A percentile compares a stretch with the other conserved stretches of the same genome.
Evolutionary conservation across 2,797 vertebrate genomes (phyloP).

Genomic region (Jordanella pulchra): DNA sequence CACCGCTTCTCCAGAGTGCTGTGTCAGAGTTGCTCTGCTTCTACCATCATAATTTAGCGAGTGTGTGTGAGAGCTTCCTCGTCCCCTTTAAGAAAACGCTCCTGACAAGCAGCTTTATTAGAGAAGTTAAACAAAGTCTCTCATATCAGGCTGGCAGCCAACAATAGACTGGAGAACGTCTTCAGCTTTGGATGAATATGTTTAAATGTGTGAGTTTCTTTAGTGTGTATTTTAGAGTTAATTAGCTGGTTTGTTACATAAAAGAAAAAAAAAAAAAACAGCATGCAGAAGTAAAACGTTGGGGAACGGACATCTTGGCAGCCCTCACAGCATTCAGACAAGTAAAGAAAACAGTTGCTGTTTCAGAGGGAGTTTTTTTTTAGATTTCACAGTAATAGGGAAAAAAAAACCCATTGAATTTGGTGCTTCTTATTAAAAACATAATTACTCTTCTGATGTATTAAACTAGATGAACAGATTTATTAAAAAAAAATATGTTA

Average conservation of each 20-base stretch:
- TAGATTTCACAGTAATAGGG: conserved; percentile 20
- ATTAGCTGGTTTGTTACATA: conserved; percentile 18
- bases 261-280: conserved; percentile 38
- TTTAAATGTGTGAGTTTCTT: conserved; percentile 11
- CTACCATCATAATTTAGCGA: conserved; percentile 40
- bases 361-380: conserved; percentile 26
- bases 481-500: neutral
- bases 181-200: conserved; percentile 38
- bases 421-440: neutral
- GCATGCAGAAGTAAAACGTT: conserved; percentile 20
- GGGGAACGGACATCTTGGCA: conserved; percentile 36
- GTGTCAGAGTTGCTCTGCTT: conserved; percentile 49
- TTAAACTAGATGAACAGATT: neutral
- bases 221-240: conserved; percentile 18
- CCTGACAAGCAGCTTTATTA: conserved; percentile 31
- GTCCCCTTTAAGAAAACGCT: conserved; percentile 9
- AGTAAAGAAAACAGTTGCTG: conserved; percentile 24
- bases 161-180: conserved; percentile 17
- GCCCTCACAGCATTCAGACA: conserved; percentile 5
- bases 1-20: conserved; percentile 42
- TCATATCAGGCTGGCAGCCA: conserved; percentile 25
- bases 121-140: conserved; percentile 40
- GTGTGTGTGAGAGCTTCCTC: conserved; percentile 18
- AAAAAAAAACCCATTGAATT: neutral
- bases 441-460: neutral